Evolutionary conservation across 2,113 vertebrate genomes (phyloP).

Genomic region (Myrmecophaga tridactyla): DNA sequence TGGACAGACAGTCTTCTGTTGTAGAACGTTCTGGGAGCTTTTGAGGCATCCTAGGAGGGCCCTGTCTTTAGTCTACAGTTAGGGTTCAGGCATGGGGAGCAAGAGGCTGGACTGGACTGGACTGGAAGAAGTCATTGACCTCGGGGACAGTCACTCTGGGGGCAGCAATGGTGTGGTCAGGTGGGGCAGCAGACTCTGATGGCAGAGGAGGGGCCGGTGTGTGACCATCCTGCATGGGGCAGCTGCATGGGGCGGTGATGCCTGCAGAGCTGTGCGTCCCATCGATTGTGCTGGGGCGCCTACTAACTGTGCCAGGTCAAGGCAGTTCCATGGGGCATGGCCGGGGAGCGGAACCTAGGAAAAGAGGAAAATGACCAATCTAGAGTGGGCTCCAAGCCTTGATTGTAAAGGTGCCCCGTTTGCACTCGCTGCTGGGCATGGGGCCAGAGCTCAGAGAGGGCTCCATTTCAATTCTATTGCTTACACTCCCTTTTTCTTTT

Average conservation of each 20-base stretch:
- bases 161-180: not conserved
- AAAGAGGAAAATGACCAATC: not conserved
- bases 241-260: not conserved
- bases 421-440: accelerated
- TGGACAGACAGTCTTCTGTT: not conserved
- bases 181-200: no score
- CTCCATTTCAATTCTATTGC: not conserved
- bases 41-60: accelerated
- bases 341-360: no score
- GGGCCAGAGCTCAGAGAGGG: not conserved
- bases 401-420: accelerated
- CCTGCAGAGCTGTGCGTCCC: not conserved
- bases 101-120: not conserved
- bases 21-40: not conserved
- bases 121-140: no score
- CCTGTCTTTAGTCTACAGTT: not conserved
- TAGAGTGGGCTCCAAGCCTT: no score
- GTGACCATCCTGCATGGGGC: no score
- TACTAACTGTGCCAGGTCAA: accelerated
- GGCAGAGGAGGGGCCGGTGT: no score
- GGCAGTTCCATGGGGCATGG: not conserved
- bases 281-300: no score
- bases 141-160: not conserved
- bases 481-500: not conserved
- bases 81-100: no score